Evolutionary conservation across 2,113 vertebrate species (phyloP), one percentile per base, ranked within the genome.

Genomic region (Gobiocypris rarus): DNA sequence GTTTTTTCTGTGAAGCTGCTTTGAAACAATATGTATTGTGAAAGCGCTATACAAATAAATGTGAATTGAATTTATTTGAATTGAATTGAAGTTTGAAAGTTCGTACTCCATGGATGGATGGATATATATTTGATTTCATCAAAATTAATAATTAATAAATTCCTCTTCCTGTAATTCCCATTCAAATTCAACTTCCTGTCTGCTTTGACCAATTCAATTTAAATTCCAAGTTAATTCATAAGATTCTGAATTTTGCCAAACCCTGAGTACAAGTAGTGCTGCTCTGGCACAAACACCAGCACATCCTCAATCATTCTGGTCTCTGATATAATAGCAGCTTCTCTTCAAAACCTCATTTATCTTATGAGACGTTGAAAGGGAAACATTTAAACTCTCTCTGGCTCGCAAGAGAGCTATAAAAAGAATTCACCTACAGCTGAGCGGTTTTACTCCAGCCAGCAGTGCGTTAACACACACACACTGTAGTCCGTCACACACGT

Each of bases 381-480:
- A 81, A 86, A 84, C 81, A 85, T 86, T 84, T 69, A 54, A 85
- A 88, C 58, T 81, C 69, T 63, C 75, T 80, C 85, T 80, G 75
- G 87, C 41, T 71, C 70, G 67, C 43, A 43, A 56, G 75, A 71
- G 75, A 79, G 69, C 87, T 88, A 86, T 86, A 88, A 88, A 88
- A 86, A 86, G 85, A 86, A 88, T 81, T 63, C 58, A 34, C 74
- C 28, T 76, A 84, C 75, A 79, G 67, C 85, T 41, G 41, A 56
- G 48, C 22, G 28, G 75, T 52, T 86, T 83, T 83, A 79, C 56
- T 87, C 9, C 63, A 67, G 65, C 43, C 71, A 80, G 65, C 9
- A 19, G 19, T 50, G 50, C 41, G 71, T 43, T 34, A 70, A 31
- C 43, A 83, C 38, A 69, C 34, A 75, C 11, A 54, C 17, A 34